Conservation (phyloP, 2,888 invertebrate genomes). For the Cloeon dipterum region DNA sequence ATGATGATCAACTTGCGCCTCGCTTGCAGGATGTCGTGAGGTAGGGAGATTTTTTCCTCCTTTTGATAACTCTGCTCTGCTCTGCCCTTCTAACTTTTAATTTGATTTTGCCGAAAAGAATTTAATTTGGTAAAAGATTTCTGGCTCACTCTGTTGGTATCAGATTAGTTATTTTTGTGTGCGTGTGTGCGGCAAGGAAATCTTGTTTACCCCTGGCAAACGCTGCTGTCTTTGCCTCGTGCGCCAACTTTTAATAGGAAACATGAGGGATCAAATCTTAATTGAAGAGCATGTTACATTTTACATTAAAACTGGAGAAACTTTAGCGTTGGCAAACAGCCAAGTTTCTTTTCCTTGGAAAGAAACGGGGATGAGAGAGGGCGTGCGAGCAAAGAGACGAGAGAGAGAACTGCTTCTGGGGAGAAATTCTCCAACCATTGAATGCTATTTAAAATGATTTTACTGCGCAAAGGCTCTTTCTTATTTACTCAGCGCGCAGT, state of each 20-base stretch:
- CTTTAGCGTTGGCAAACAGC: slow-evolving; percentile 1
- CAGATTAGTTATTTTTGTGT: background rate
- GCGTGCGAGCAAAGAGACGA: background rate
- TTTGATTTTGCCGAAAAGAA: no score
- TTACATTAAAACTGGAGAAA: background rate
- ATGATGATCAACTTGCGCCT: slow-evolving; percentile 5
- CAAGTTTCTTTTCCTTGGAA: background rate
- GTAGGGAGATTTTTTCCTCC: slow-evolving; percentile 17
- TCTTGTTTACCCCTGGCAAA: background rate
- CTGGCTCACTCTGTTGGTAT: background rate
- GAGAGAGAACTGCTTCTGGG: no score
- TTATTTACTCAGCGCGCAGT: no score
- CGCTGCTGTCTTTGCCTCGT: slow-evolving; percentile 1
- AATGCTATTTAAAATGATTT: no score
- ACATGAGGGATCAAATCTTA: slow-evolving; percentile 7
- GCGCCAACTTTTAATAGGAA: slow-evolving; percentile 7
- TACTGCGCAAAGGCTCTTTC: no score
- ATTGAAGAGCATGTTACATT: slow-evolving; percentile 8
- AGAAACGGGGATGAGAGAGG: background rate
- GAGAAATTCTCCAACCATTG: no score
- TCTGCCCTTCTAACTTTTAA: background rate
- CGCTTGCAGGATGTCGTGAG: slow-evolving; percentile 30
- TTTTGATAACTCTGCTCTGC: background rate
- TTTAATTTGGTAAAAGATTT: background rate
- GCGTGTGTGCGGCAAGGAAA: background rate